These are phyloP conservation scores for Ecliptopera silaceata DNA, from an alignment of 2,888 invertebrate genomes.

Conservation along the genomic window DNA sequence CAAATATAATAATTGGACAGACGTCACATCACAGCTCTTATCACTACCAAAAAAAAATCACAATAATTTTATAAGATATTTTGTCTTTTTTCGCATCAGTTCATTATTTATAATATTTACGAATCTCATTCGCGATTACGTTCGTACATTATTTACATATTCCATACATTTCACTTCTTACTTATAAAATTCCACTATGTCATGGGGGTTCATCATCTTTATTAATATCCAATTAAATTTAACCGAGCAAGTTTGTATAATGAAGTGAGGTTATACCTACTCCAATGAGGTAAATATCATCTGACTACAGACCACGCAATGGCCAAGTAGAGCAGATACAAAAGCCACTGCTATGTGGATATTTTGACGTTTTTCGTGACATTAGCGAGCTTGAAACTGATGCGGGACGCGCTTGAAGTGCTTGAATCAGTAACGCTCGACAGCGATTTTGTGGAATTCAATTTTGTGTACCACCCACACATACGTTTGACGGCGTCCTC, in stretches of 20 bases:
- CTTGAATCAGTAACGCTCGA: conserved; percentile 48
- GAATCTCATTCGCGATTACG: conserved; percentile 10
- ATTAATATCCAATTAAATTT: not conserved
- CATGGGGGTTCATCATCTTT: not conserved
- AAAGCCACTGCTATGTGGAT: conserved; percentile 72
- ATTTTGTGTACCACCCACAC: conserved; percentile 79
- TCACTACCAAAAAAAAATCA: not conserved
- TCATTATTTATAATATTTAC: not conserved
- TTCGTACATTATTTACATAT: not conserved
- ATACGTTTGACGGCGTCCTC: conserved; percentile 82
- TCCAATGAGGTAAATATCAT: conserved; percentile 53
- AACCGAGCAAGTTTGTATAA: not conserved
- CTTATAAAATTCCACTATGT: conserved; percentile 4
- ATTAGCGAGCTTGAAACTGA: conserved; percentile 52
- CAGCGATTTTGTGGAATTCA: conserved; percentile 36
- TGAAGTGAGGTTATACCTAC: conserved; percentile 22
- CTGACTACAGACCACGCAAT: conserved; percentile 58
- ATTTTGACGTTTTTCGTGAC: conserved; percentile 45
- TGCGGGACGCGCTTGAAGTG: conserved; percentile 47
- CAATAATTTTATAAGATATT: not conserved
- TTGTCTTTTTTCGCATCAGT: conserved; percentile 6
- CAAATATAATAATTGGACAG: too few relatives aligned
- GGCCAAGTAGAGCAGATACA: conserved; percentile 52
- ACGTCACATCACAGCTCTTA: too few relatives aligned
- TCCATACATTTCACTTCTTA: conserved; percentile 3